Evolutionary conservation across 1,140 invertebrate species (phyloP), one percentile per base, ranked within the genome.

Genomic region (Pteromalus puparum): DNA sequence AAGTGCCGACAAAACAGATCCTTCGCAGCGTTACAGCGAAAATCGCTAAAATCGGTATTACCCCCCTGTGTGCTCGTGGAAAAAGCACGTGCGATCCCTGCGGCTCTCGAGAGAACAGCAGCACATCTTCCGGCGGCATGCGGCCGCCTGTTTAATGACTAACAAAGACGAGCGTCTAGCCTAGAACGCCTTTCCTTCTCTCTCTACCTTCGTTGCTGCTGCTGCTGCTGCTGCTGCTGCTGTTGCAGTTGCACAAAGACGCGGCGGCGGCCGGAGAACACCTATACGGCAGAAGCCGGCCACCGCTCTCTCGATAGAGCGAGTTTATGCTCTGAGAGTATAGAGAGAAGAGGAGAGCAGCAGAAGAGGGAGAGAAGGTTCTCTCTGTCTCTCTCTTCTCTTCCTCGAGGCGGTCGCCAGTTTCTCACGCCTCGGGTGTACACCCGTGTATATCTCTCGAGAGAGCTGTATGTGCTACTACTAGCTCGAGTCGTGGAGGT

Each of bases 361-460:
- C 75, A 53, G 18, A 18, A 77, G 30, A 24, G 61, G 76, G 28
- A 78, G 53, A 34, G 76, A 67, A 78, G 26, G 12, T 61, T 21
- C 61, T 21, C 18, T 4, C 10, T 34, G 9, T 34, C 21, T 38
- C 65, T 80, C 76, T 61, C 42, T 24, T 61, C 61, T 38, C 76
- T 78, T 79, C 82, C 68, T 79, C 68, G 72, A 78, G 84, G 74
- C 80, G 80, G 80, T 82, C 84, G 84, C 67, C 75, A 65, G 80
- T 85, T 85, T 85, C 84, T 85, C 84, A 85, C 84, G 84, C 84
- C 84, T 82, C 80, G 74, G 80, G 67, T 83, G 24, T 75, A 38
- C 68, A 15, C 26, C 46, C 53, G 28, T 53, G 30, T 61, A 30
- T 53, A n/a, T 74, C 34, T 73, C 80, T 21, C 42, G 65, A 15